Evolutionary conservation across 2,888 invertebrate species (phyloP), one percentile per base, ranked within the genome.

Genomic region (Lithosia quadra): DNA sequence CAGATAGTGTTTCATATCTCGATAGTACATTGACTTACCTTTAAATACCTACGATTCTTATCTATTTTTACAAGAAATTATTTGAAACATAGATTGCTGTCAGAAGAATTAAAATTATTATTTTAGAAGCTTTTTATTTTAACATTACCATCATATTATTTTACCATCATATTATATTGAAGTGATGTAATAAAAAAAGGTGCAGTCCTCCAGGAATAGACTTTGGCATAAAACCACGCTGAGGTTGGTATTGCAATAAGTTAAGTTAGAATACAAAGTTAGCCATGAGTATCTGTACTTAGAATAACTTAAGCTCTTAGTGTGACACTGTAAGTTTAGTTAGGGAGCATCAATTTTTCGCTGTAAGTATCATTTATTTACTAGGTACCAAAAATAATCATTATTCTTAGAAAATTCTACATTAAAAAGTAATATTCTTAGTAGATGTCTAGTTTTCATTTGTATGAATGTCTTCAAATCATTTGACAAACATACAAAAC

Each of bases 301-400:
- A 55, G 66, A 66, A 66, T 66, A 66, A 60, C 66, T 28, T 61
- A 53, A 36, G 24, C 49, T 61, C 33, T 61, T 61, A 22, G 56
- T 56, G 61, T 39, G 56, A 61, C 39, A 56, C 21, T 39, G 49
- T 65, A 49, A 53, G 34, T 22, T 36, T 39, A 55, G 53, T n/a
- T n/a, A 34, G 33, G 34, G 55, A 43, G 43, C 18, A 28, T 28
- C 36, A 39, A 5, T n/a, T 65, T 28, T 58, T 49, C 21, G 15
- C 22, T 36, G 28, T 28, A 28, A n/a, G n/a, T 49, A 15, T 34
- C n/a, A 39, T 39, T 43, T 18, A n/a, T 0, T 49, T n/a, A 49
- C 8, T 49, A n/a, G n/a, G n/a, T 18, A n/a, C n/a, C 2, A n/a
- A 49, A n/a, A 49, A 9, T 1, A 1, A n/a, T n/a, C 18, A 15